Conservation (phyloP, 2,888 invertebrate species). For the Biston stratarius region DNA sequence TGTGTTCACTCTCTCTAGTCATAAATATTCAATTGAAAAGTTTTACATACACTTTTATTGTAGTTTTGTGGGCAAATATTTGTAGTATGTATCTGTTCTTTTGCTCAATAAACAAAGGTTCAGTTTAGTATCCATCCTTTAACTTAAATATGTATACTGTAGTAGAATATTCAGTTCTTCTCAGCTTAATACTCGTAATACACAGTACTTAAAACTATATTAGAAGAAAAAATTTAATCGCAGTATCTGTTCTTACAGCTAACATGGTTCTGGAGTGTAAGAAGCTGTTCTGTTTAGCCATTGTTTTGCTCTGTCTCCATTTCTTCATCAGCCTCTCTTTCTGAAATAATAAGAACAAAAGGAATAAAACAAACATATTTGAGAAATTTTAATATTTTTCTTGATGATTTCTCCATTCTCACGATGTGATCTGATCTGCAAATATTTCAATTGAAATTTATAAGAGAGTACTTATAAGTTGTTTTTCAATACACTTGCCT, state of each 20-base stretch:
- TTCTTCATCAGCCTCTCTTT: conserved; percentile 76
- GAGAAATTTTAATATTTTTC: neutral
- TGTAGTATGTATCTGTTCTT: conserved; percentile 55
- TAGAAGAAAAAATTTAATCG: conserved; percentile 32
- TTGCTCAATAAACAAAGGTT: conserved; percentile 46
- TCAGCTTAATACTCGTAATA: conserved; percentile 57
- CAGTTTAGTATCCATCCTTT: conserved; percentile 68
- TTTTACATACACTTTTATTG: neutral
- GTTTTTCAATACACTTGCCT: too few species aligned
- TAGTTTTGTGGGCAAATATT: neutral
- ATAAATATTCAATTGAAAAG: too few species aligned
- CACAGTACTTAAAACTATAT: conserved; percentile 30
- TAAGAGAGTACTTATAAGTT: neutral
- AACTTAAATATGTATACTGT: conserved; percentile 51
- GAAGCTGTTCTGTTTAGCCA: conserved; percentile 62
- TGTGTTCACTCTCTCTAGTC: too few species aligned
- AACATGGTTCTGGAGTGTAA: conserved; percentile 45
- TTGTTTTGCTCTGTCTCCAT: conserved; percentile 80
- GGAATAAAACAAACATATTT: neutral
- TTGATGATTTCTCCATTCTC: conserved; percentile 20
- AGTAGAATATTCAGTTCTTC: conserved; percentile 60
- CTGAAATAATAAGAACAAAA: conserved; percentile 69
- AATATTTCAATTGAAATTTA: conserved; percentile 22
- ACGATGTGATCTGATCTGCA: conserved; percentile 26
- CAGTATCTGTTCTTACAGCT: conserved; percentile 65